phyloP scores from a whole-genome alignment of 1,140 invertebrate genomes.

The Brachionus plicatilis region DNA sequence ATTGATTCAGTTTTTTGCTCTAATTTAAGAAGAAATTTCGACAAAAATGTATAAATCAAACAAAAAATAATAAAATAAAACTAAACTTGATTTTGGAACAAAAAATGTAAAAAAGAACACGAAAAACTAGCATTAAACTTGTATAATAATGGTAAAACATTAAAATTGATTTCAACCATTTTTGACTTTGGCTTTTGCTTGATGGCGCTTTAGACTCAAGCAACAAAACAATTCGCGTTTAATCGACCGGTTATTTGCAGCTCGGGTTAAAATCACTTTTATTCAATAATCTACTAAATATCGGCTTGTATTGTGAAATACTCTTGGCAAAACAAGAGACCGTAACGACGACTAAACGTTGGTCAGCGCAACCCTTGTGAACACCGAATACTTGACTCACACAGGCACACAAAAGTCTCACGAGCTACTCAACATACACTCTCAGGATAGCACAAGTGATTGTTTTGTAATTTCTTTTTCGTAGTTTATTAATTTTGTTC shows the following conservation, averaged over 20 bases:
- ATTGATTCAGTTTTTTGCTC: background rate
- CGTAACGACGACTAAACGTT: background rate
- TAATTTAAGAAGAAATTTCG: background rate
- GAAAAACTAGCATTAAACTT: constrained; percentile 17
- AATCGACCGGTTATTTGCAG: background rate
- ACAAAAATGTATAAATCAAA: background rate
- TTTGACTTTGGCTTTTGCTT: background rate
- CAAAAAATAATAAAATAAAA: constrained; percentile 27
- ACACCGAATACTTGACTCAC: background rate
- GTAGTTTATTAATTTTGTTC: background rate
- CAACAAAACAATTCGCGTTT: background rate
- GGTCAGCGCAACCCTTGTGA: background rate
- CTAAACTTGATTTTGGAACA: constrained; percentile 7
- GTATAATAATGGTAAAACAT: constrained; percentile 7
- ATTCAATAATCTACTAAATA: constrained; percentile 7
- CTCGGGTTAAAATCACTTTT: constrained; percentile 3
- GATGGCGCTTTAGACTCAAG: background rate
- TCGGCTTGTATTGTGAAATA: constrained; percentile 8
- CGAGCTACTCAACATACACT: background rate
- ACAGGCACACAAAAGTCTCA: background rate
- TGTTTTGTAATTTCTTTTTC: background rate
- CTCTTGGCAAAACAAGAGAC: constrained; percentile 10
- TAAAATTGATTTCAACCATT: background rate
- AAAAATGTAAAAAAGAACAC: constrained; percentile 17
- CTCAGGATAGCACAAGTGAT: background rate